phyloP scores from a whole-genome alignment of 2,888 invertebrate species.

The Heliconius hortense region DNA sequence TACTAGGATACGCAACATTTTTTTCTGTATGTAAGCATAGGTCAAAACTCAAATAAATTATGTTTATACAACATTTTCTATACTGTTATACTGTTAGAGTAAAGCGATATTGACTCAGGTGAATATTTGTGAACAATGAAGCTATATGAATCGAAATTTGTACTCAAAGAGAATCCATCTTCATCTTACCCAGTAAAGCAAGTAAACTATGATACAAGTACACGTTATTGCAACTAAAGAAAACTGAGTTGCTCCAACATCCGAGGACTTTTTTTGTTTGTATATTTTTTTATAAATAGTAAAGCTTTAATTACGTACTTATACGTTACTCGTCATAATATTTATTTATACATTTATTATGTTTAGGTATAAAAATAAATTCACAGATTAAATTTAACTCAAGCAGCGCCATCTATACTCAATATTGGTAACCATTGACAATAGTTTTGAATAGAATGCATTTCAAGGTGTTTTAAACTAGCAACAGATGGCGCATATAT shows the following conservation, averaged over 20 bases:
- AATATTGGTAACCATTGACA: neutral
- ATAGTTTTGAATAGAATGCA: neutral
- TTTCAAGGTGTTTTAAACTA: neutral
- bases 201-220: neutral
- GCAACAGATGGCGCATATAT: constrained; percentile 17
- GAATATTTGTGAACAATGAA: neutral
- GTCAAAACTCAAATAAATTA: neutral
- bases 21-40: neutral
- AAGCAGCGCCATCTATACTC: constrained; percentile 11
- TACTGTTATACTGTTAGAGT: neutral
- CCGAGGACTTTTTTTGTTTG: no score
- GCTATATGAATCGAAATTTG: neutral
- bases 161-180: neutral
- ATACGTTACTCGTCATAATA: neutral
- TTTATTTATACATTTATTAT: neutral
- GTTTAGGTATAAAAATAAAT: neutral
- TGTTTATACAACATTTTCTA: neutral
- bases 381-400: neutral
- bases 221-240: no score
- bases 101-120: neutral
- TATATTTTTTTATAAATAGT: no score
- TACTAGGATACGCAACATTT: no score
- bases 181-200: neutral
- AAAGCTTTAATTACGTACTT: neutral
- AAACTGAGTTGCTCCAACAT: no score